Percentiles rank a stretch among this genome's conserved stretches.
Evolutionary conservation across 2,113 vertebrate species (phyloP).

Genomic region (Zapornia atra): DNA sequence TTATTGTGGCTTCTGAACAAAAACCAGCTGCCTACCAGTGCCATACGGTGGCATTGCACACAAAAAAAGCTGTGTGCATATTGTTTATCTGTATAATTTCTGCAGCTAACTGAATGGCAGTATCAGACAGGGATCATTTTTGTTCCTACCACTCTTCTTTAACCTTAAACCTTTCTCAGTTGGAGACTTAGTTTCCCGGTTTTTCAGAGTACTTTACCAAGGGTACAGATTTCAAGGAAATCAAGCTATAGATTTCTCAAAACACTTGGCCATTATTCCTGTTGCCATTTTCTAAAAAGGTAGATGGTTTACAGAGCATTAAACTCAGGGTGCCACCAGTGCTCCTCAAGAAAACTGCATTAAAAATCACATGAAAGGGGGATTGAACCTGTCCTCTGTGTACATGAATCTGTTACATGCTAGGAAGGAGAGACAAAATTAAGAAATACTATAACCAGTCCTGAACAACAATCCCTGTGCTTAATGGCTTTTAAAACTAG

Average conservation of each 20-base stretch:
- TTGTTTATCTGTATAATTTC: background rate
- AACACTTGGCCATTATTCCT: background rate
- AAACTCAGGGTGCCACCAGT: background rate
- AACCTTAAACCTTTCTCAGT: background rate
- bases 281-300: background rate
- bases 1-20: background rate
- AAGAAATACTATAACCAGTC: background rate
- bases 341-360: background rate
- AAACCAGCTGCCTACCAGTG: background rate
- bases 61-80: background rate
- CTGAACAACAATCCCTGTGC: background rate
- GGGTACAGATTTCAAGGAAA: background rate
- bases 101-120: background rate
- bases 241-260: background rate
- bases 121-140: background rate
- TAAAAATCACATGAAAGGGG: background rate
- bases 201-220: background rate
- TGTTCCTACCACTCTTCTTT: background rate
- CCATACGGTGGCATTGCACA: background rate
- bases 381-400: background rate
- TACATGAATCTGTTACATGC: background rate
- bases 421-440: background rate
- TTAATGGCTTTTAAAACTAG: conserved; percentile 33
- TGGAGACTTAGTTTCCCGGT: background rate
- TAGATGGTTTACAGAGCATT: background rate